Conservation (phyloP, 2,113 vertebrate species). For the Menidia beryllina region DNA sequence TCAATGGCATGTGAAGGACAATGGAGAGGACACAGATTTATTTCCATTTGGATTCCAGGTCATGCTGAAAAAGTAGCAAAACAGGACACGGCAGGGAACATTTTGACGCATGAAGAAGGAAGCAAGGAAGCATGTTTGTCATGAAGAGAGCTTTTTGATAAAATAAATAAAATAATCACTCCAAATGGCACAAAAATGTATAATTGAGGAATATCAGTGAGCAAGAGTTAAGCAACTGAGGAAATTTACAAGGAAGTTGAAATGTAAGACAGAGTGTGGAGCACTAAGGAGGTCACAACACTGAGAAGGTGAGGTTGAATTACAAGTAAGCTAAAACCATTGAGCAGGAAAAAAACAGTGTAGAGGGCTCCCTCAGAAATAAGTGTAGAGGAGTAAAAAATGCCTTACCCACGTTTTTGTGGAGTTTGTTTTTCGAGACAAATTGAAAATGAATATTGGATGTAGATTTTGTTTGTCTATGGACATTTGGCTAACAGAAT, state of each 20-base stretch:
- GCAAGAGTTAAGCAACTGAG: background rate
- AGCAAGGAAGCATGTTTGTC: background rate
- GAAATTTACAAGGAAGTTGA: background rate
- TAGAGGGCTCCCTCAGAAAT: slow-evolving; percentile 10
- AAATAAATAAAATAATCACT: background rate
- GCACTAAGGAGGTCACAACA: background rate
- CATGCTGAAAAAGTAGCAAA: slow-evolving; percentile 26
- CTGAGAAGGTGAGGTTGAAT: slow-evolving; percentile 1
- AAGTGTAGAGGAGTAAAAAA: slow-evolving; percentile 24
- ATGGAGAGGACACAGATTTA: slow-evolving; percentile 46
- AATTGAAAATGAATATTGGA: slow-evolving; percentile 44
- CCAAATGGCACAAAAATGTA: background rate
- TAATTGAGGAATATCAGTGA: background rate
- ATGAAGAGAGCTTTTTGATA: background rate
- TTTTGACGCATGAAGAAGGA: background rate
- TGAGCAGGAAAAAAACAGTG: slow-evolving; percentile 32
- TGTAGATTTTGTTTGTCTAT: slow-evolving; percentile 23
- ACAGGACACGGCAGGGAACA: background rate
- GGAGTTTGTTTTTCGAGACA: slow-evolving; percentile 48
- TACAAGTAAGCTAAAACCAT: slow-evolving; percentile 29
- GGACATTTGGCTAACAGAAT: background rate
- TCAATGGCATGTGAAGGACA: slow-evolving; percentile 62
- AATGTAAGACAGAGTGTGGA: background rate
- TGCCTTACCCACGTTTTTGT: too few relatives aligned
- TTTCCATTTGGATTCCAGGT: slow-evolving; percentile 38